phyloP scores from a whole-genome alignment of 2,113 vertebrate species.

The Callopanchax toddi region DNA sequence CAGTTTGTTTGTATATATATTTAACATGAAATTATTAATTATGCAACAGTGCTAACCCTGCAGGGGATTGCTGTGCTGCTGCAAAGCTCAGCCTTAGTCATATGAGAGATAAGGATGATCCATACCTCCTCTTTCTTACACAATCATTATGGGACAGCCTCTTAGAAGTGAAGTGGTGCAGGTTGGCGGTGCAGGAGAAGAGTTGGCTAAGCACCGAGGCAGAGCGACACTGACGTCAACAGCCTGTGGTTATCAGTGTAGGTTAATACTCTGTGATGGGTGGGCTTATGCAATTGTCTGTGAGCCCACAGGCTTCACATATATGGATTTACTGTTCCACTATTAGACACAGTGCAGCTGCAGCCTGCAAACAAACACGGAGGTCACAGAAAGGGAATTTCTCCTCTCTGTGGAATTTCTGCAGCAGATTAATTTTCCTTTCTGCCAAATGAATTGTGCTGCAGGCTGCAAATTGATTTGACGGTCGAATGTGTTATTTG shows the following conservation, averaged over 20 bases:
- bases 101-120: conserved; percentile 17
- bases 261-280: conserved; percentile 73
- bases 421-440: conserved; percentile 8
- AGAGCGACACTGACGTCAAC: conserved; percentile 72
- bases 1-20: too few relatives aligned
- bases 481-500: conserved; percentile 38
- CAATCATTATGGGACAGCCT: conserved; percentile 13
- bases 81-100: conserved; percentile 16
- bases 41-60: not conserved
- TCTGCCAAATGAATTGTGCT: conserved; percentile 26
- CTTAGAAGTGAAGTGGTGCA: conserved; percentile 17
- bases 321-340: conserved; percentile 71
- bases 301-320: conserved; percentile 60
- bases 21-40: not conserved
- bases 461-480: conserved; percentile 16
- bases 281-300: conserved; percentile 80
- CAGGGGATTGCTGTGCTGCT: not conserved
- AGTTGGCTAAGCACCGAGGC: conserved; percentile 29
- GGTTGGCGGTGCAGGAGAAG: too few relatives aligned
- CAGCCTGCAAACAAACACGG: conserved; percentile 48
- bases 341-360: conserved; percentile 55
- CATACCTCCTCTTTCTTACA: conserved; percentile 3
- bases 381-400: conserved; percentile 43
- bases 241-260: conserved; percentile 67
- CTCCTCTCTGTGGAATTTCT: conserved; percentile 39